Base-by-base conservation (phyloP, 2,797 vertebrate genomes). In the Melanotaenia trifasciata region DNA sequence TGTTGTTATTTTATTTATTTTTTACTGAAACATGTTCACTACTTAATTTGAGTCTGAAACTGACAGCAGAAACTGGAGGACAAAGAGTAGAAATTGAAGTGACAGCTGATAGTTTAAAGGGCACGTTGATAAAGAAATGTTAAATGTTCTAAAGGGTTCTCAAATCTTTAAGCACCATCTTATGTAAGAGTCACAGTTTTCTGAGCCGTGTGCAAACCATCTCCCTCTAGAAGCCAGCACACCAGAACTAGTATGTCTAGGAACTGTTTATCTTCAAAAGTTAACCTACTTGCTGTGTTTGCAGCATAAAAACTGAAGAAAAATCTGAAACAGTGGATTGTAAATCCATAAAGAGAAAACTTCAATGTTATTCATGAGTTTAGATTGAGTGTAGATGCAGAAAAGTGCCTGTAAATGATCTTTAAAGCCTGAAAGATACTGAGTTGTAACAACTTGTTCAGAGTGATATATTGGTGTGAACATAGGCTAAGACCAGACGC, bases 381-480 rank as follows among this genome's bases (percentile, higher is more conserved):
- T 80, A 70, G 35, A 38, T 5, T 69, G 58, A 51, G 54, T 38
- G 26, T 54, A 56, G 53, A 83, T 57, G 59, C 26, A 14, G 63
- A 75, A 77, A 74, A 68, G 69, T 14, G 66, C 70, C 64, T 75
- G 59, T 30, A 65, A 80, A 81, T 72, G 38, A 59, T 38, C 47
- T 50, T 59, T 75, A 72, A 68, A 64, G 22, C 24, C 58, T 66
- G 63, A 72, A 72, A 80, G 72, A 79, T 62, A 80, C 79, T 79
- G 81, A 79, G 76, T 28, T 69, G 72, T 50, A 71, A 32, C 58
- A 51, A 18, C 79, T 60, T 56, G 62, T 58, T 80, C 28, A 64
- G 40, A 65, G 20, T 38, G 67, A 80, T 79, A 67, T 40, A 56
- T 81, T 60, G 62, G 64, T 64, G 3, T 18, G 76, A 67, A 56